Evolutionary conservation across 2,113 vertebrate genomes (phyloP).

Genomic region (Sturnira hondurensis): DNA sequence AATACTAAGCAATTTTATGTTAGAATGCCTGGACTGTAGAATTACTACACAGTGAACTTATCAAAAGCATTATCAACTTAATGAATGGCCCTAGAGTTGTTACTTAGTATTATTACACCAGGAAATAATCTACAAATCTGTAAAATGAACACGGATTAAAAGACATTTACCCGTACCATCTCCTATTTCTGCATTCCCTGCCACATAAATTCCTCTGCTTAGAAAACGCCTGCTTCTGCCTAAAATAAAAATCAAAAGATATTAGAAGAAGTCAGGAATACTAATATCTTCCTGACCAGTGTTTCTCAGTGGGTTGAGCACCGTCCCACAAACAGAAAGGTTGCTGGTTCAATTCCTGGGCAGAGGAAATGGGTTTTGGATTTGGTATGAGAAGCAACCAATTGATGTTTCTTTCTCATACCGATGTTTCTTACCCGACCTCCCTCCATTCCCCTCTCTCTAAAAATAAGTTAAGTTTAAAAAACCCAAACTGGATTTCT

Average conservation of each 20-base stretch:
- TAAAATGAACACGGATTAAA: background rate
- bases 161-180: background rate
- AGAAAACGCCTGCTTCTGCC: slow-evolving; percentile 6
- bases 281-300: background rate
- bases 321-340: no score
- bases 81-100: background rate
- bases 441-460: no score
- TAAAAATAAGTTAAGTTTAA: no score
- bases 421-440: no score
- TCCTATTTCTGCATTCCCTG: background rate
- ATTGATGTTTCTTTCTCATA: no score
- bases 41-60: slow-evolving; percentile 27
- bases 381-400: no score
- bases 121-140: background rate
- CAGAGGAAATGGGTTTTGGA: no score
- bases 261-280: background rate
- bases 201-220: background rate
- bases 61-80: background rate
- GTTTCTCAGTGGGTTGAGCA: no score
- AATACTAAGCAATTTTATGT: slow-evolving; percentile 1
- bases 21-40: background rate
- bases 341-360: no score
- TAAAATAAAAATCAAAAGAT: slow-evolving; percentile 16
- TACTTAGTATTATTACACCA: background rate
- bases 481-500: no score